phyloP scores from a whole-genome alignment of 2,888 invertebrate species.

The Azorinus chamasolen region DNA sequence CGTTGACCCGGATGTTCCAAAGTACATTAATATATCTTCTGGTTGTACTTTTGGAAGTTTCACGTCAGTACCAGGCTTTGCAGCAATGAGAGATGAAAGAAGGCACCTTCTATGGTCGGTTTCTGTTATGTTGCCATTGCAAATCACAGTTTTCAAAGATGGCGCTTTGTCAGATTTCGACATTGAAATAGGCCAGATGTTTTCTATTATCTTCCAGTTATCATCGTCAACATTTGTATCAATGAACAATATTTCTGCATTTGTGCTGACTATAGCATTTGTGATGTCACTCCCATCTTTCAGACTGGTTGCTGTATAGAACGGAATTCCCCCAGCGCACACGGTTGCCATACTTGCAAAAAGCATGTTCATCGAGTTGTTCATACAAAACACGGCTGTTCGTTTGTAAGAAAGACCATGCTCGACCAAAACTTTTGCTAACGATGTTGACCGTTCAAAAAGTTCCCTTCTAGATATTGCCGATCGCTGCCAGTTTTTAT shows the following conservation, averaged over 20 bases:
- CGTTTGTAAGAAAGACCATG: conserved; percentile 42
- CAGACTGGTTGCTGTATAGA: conserved; percentile 26
- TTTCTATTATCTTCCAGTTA: conserved; percentile 43
- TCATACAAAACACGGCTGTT: conserved; percentile 45
- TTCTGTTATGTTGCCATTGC: conserved; percentile 11
- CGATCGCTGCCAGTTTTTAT: conserved; percentile 8
- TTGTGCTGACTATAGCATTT: neutral
- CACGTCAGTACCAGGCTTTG: neutral
- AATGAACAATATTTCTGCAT: conserved; percentile 24
- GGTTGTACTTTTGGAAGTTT: conserved; percentile 45
- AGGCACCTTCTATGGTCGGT: neutral
- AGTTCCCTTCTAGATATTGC: conserved; percentile 38
- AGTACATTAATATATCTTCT: conserved; percentile 41
- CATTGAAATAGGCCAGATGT: conserved; percentile 21
- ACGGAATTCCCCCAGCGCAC: conserved; percentile 44
- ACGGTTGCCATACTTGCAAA: conserved; percentile 22
- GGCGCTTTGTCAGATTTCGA: conserved; percentile 17
- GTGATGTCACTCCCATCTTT: conserved; percentile 59
- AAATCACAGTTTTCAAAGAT: conserved; percentile 25
- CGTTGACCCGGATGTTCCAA: conserved; percentile 52
- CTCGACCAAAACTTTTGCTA: conserved; percentile 31
- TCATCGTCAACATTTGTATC: conserved; percentile 23
- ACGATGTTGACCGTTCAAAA: conserved; percentile 10
- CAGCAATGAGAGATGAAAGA: neutral
- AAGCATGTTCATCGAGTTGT: conserved; percentile 52